Evolutionary conservation across 2,797 vertebrate species (phyloP).

Genomic region (Lacerta viridis): DNA sequence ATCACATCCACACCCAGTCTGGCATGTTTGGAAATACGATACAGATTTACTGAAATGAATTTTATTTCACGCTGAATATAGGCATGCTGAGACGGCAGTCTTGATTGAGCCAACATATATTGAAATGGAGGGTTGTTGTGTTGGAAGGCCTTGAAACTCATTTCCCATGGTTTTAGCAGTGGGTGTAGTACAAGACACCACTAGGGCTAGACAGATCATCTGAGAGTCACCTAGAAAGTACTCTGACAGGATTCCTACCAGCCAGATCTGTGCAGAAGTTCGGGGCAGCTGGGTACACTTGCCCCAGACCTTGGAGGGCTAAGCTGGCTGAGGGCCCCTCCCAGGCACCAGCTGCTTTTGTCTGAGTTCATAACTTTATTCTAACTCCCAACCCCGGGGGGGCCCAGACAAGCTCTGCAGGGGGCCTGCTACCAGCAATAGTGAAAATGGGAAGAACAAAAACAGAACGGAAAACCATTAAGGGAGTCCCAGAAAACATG

Average conservation of each 20-base stretch:
- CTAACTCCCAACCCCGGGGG: too few species aligned
- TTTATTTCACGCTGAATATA: background rate
- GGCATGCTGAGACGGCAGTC: background rate
- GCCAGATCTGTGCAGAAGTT: too few species aligned
- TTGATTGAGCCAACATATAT: background rate
- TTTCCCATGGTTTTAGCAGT: background rate
- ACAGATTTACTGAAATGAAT: slow-evolving; percentile 9
- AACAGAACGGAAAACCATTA: background rate
- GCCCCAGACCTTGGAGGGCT: too few species aligned
- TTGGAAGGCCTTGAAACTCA: background rate
- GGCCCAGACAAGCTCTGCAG: background rate
- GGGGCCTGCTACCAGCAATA: background rate
- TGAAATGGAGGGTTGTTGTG: background rate
- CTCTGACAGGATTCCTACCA: background rate
- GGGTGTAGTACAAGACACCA: background rate
- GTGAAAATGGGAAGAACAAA: background rate
- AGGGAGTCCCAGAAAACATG: background rate
- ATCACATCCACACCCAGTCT: background rate
- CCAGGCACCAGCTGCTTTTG: too few species aligned
- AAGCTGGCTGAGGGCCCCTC: too few species aligned
- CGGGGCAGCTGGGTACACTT: too few species aligned
- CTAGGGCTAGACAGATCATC: background rate
- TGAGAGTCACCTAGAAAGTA: background rate
- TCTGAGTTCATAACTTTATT: too few species aligned
- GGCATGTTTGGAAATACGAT: background rate